Percentiles rank a stretch among this genome's conserved stretches.
Conservation (phyloP, 2,113 vertebrate species). For the Lasiurus cinereus region DNA sequence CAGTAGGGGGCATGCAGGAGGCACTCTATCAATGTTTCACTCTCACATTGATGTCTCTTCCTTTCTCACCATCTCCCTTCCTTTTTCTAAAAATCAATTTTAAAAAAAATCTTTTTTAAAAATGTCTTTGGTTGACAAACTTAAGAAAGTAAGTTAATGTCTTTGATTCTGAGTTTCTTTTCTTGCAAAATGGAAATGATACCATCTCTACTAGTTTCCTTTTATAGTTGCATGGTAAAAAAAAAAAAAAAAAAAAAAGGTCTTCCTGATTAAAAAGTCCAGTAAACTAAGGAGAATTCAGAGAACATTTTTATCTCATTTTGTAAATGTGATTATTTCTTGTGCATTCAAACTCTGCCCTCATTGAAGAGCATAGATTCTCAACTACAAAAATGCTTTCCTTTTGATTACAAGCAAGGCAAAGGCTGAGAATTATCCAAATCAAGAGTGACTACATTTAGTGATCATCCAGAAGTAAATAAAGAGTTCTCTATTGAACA, state of each 20-base stretch:
- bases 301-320: not conserved
- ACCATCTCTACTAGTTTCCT: not conserved
- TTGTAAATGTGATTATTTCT: slow-evolving; percentile 41
- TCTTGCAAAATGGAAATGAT: not conserved
- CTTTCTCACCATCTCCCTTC: no score
- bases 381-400: not conserved
- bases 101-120: no score
- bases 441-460: not conserved
- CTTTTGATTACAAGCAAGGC: not conserved
- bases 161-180: not conserved
- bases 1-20: no score
- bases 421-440: not conserved
- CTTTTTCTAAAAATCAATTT: no score
- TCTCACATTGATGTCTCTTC: no score
- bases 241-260: not conserved
- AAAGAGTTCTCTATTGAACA: not conserved
- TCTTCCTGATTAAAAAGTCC: not conserved
- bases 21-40: no score
- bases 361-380: not conserved
- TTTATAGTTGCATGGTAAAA: not conserved
- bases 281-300: not conserved
- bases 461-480: not conserved
- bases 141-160: not conserved
- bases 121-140: not conserved
- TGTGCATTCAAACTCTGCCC: not conserved